Evolutionary conservation across 2,888 invertebrate genomes (phyloP).

Genomic region (Chymomyza caudatula): DNA sequence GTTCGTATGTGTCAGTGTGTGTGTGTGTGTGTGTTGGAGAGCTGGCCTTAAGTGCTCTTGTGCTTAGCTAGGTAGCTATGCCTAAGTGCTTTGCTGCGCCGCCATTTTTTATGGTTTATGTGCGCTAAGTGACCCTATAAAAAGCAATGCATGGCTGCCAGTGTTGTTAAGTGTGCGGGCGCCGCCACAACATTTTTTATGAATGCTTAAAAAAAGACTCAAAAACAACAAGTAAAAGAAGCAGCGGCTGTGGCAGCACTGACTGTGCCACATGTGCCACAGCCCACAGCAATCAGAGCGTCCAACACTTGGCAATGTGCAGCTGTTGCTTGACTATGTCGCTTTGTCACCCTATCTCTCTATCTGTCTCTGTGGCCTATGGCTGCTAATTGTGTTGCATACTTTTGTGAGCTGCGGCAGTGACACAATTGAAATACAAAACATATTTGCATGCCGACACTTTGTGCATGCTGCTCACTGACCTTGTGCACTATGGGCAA

Average conservation of each 20-base stretch:
- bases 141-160: conserved; percentile 60
- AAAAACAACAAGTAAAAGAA: neutral
- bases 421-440: neutral
- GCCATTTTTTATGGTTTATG: conserved; percentile 56
- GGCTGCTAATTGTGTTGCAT: conserved; percentile 55
- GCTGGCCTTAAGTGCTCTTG: conserved; percentile 33
- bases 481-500: neutral
- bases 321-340: conserved; percentile 18
- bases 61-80: conserved; percentile 25
- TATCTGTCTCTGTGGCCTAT: neutral
- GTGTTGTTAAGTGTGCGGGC: conserved; percentile 17
- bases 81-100: conserved; percentile 22
- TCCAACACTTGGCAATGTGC: conserved; percentile 53
- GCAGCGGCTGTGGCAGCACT: neutral
- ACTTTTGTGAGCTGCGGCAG: conserved; percentile 18
- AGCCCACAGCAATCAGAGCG: conserved; percentile 58
- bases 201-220: conserved; percentile 62
- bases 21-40: conserved; percentile 32
- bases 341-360: no score
- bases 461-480: neutral
- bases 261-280: neutral
- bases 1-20: no score
- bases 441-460: neutral
- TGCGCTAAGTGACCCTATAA: conserved; percentile 71
- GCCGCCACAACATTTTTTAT: conserved; percentile 57